Evolutionary conservation across 2,113 vertebrate species (phyloP).

Genomic region (Pyxicephalus adspersus): DNA sequence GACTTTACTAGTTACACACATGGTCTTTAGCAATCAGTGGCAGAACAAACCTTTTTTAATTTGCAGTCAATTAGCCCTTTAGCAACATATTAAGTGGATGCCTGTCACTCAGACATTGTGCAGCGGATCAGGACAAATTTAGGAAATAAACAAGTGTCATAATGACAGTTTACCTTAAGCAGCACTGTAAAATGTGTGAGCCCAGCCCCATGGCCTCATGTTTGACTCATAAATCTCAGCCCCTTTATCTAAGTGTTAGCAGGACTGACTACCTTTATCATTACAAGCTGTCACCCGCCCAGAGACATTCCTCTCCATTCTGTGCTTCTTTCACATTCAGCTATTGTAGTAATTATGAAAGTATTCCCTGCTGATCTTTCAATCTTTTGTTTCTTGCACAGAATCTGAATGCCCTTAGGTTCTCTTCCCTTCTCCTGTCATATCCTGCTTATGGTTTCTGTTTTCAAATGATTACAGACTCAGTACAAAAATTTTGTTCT

Average conservation of each 20-base stretch:
- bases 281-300: constrained; percentile 34
- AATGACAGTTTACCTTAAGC: constrained; percentile 30
- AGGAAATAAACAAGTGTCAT: neutral
- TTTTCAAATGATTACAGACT: constrained; percentile 21
- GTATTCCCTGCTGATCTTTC: constrained; percentile 55
- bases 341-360: constrained; percentile 54
- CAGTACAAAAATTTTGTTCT: neutral
- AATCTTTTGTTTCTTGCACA: constrained; percentile 50
- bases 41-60: too few species aligned
- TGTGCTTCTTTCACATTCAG: constrained; percentile 44
- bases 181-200: constrained; percentile 28
- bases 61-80: too few species aligned
- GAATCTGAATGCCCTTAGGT: constrained; percentile 49
- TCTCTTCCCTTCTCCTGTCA: constrained; percentile 23
- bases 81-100: too few species aligned
- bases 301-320: constrained; percentile 36
- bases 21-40: too few species aligned
- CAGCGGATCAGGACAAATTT: too few species aligned
- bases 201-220: constrained; percentile 8
- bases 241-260: constrained; percentile 45
- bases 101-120: too few species aligned
- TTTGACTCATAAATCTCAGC: constrained; percentile 36
- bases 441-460: neutral
- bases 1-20: too few species aligned
- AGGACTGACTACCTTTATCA: constrained; percentile 44